Base-by-base conservation (phyloP, 2,888 invertebrate species). In the Podabrus alpinus region DNA sequence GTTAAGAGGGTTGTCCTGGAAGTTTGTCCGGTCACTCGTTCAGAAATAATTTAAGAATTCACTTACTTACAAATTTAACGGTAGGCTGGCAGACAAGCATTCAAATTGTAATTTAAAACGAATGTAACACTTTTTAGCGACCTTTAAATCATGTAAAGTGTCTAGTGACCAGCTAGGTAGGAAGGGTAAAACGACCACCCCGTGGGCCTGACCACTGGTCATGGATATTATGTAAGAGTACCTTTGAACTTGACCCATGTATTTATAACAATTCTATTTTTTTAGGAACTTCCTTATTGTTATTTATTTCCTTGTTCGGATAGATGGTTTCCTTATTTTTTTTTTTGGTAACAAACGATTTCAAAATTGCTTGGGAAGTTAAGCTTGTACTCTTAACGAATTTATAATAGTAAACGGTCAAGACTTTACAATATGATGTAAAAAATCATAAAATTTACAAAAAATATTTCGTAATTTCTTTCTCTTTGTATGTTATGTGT, bases 41-140 rank as follows among this genome's bases (percentile, higher is more conserved):
- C 72, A 60, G 59, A 71, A 74, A 72, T 72, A 68, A 71, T 76
- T 76, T 67, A 72, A 72, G 69, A 69, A 71, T 69, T 64, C 70
- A 73, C 75, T 72, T 75, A 68, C 68, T 66, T 84, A 85, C 83
- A 84, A 85, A 85, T 85, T 86, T 83, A 80, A 74, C 74, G 76
- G 83, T 82, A 81, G 84, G 84, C 83, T 79, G 83, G 81, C 80
- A 81, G 80, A 81, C 80, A 78, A 78, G 79, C 83, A 81, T 83
- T 83, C 81, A 82, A 82, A 82, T 81, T 80, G 78, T 81, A 82
- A 83, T 84, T 84, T 83, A 83, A 84, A 83, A 81, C 80, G 82
- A 79, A 84, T 84, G 84, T 84, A 84, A 84, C 85, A 84, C 83
- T 83, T 84, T 84, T 84, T 83, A 84, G 84, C 84, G 82, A 81